phyloP scores from a whole-genome alignment of 2,113 vertebrate genomes.

The Chaenocephalus aceratus region DNA sequence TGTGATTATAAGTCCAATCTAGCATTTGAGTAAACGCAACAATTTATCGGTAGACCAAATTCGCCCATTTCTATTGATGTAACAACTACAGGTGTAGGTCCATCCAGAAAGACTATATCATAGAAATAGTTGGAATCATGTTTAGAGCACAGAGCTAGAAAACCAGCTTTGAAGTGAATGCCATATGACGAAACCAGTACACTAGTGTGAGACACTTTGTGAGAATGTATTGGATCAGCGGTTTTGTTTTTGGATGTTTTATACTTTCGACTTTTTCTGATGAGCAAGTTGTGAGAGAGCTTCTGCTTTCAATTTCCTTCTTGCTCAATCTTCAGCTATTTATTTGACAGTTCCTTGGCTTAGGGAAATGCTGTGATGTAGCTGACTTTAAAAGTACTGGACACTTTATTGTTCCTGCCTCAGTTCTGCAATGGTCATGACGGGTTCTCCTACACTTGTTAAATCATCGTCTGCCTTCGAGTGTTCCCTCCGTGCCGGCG shows the following conservation, averaged over 20 bases:
- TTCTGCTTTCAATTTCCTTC: constrained; percentile 24
- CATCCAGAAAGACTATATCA: too few relatives aligned
- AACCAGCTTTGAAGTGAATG: too few relatives aligned
- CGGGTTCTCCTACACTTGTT: constrained; percentile 22
- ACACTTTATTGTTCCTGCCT: neutral
- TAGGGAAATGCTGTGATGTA: constrained; percentile 5
- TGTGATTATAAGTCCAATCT: too few relatives aligned
- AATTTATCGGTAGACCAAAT: too few relatives aligned
- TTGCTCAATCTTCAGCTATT: constrained; percentile 1
- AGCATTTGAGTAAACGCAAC: too few relatives aligned
- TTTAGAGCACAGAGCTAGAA: too few relatives aligned
- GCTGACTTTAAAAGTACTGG: constrained; percentile 19
- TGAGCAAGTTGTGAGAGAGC: constrained; percentile 6
- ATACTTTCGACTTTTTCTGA: neutral
- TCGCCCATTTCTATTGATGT: too few relatives aligned
- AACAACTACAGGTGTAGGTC: too few relatives aligned
- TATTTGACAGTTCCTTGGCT: constrained; percentile 18
- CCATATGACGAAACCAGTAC: too few relatives aligned
- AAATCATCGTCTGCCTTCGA: constrained; percentile 32
- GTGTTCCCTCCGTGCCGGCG: constrained; percentile 27
- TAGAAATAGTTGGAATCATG: too few relatives aligned
- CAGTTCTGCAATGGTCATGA: neutral
- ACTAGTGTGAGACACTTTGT: too few relatives aligned
- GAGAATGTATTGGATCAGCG: too few relatives aligned
- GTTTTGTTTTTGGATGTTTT: constrained; percentile 14